Evolutionary conservation across 1,140 invertebrate species (phyloP), one percentile per base, ranked within the genome.

Genomic region (Globodera ellingtonae): DNA sequence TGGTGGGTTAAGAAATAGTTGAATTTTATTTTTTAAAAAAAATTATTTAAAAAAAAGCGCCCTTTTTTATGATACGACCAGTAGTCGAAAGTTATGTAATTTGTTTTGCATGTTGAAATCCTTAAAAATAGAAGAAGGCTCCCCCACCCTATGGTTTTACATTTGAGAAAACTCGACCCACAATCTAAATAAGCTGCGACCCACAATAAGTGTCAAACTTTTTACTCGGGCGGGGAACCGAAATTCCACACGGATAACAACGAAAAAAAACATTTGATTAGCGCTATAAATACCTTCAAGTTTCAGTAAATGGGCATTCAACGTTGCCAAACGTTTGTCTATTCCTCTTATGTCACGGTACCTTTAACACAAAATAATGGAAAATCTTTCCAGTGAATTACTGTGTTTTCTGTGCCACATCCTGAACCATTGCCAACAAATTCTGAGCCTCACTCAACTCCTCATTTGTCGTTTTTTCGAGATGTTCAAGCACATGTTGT

Each of bases 311-410:
- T 85, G 76, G 35, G 52, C 59, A 48, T 78, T 78, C 18, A 83
- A 59, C 66, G 70, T 81, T 7, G 84, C 70, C 66, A 83, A 73
- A 10, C 82, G 70, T 65, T 83, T 83, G 70, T 83, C 82, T 70
- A 83, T 85, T 8, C 82, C 82, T 9, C 83, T n/a, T 52, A 83
- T 85, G n/a, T 83, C 83, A 71, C 83, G 65, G 56, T 83, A 83
- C 35, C 81, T 83, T 62, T 62, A 62, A 62, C 6, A 18, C 10
- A 18, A 52, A 67, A 67, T 8, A 18, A 67, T 67, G 0, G 35
- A 44, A 21, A 67, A 21, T 67, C 1, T 10, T 67, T 44, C 13
- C 7, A 67, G 35, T 67, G 6, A 44, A 5, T 70, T 35, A 70
- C 50, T 77, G 75, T n/a, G 70, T 35, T n/a, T 65, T 83, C 46